Evolutionary conservation across 2,888 invertebrate genomes (phyloP).

Genomic region (Philopedon plagiatum): DNA sequence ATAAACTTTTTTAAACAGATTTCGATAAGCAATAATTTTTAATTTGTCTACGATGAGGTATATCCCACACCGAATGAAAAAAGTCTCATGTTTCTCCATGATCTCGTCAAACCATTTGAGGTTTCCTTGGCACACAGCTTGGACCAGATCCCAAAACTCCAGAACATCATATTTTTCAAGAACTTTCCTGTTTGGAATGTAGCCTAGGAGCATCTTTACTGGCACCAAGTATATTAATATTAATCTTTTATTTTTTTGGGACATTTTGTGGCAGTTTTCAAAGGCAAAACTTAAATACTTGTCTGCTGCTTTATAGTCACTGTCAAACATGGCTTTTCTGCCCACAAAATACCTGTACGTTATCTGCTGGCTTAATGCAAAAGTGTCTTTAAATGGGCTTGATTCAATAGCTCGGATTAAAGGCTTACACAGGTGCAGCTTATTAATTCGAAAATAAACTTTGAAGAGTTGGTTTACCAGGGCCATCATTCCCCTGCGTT

Average conservation of each 20-base stretch:
- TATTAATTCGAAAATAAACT: slow-evolving; percentile 86
- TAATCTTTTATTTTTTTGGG: slow-evolving; percentile 88
- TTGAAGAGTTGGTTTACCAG: slow-evolving; percentile 98
- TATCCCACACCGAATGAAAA: slow-evolving; percentile 97
- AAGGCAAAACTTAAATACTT: slow-evolving; percentile 94
- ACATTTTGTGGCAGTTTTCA: slow-evolving; percentile 86
- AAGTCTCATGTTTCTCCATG: slow-evolving; percentile 88
- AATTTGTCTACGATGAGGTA: slow-evolving; percentile 97
- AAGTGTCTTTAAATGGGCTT: slow-evolving; percentile 89
- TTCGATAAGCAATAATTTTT: slow-evolving; percentile 94
- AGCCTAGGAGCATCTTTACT: slow-evolving; percentile 97
- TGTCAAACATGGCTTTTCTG: slow-evolving; percentile 98
- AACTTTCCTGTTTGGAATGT: slow-evolving; percentile 87
- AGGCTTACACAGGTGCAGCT: slow-evolving; percentile 91
- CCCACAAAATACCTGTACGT: slow-evolving; percentile 98
- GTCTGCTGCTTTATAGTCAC: slow-evolving; percentile 94
- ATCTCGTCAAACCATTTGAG: slow-evolving; percentile 86
- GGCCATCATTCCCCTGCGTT: slow-evolving; percentile 95
- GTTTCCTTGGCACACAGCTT: slow-evolving; percentile 92
- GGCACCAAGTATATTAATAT: slow-evolving; percentile 96
- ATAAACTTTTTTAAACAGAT: slow-evolving; percentile 95
- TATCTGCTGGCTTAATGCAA: slow-evolving; percentile 92
- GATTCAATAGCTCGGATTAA: slow-evolving; percentile 97
- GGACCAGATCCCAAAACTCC: slow-evolving; percentile 91
- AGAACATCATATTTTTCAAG: slow-evolving; percentile 91